Evolutionary conservation across 2,113 vertebrate genomes (phyloP), one percentile per base, ranked within the genome.

Genomic region (Orcinus orca): DNA sequence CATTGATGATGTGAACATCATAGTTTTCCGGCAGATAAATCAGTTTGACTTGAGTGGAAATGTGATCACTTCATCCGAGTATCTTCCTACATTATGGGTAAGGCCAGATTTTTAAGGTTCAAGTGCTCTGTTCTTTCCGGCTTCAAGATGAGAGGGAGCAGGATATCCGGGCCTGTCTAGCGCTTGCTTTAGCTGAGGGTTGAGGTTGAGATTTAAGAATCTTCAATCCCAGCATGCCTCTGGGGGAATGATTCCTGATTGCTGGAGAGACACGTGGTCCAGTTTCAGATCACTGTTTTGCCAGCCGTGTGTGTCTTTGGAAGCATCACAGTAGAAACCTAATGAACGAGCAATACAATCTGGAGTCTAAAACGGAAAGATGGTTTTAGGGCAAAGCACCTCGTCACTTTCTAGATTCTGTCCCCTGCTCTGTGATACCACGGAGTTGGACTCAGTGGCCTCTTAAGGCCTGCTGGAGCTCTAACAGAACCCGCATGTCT

Each of bases 31-130:
- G 95, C 99, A 99, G 98, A 99, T 99, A 96, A 99, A 99, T 98
- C 99, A 99, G 2, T 99, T 99, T 96, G 99, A 99, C 97, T 98
- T 99, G 62, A 99, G 99, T 87, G 99, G 99, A 94, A 99, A 99
- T 38, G 99, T 99, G 97, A 98, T 99, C 97, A 99, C 99, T 3
- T 99, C 99, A 63, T 98, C 99, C 0, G 99, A 99, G 89, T 99
- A 99, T 94, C 99, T 99, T 47, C 98, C 99, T 73, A 99, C 99
- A 0, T 98, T 99, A 33, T 99, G 99, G 98, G 99, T 99, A 99
- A 98, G 96, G n/a, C 84, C 86, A 88, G 47, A n/a, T 60, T 85
- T 94, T 74, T 84, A 12, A 4, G 31, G 38, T 85, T 8, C 12
- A 26, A 14, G 0, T 31, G 29, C 9, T 6, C 18, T 3, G 55